phyloP scores from a whole-genome alignment of 2,888 invertebrate genomes.

The Folsomia manolachei region DNA sequence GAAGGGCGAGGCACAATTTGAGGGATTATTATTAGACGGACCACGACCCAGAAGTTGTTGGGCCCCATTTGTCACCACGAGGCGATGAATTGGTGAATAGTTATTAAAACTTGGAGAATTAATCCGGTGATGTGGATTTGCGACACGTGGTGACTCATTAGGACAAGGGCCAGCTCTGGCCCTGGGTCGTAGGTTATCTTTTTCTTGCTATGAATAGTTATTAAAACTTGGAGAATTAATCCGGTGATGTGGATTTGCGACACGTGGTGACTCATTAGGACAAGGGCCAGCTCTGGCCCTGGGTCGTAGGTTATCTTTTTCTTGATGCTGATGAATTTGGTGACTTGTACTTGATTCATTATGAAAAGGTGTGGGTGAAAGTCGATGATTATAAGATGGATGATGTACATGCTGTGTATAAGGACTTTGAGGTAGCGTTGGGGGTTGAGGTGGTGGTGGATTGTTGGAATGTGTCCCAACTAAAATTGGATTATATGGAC shows the following conservation, averaged over 20 bases:
- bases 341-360: not conserved
- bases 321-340: constrained; percentile 5
- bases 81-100: constrained; percentile 50
- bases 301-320: constrained; percentile 14
- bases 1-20: not conserved
- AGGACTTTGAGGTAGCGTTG: not conserved
- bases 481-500: not conserved
- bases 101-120: constrained; percentile 50
- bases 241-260: constrained; percentile 29
- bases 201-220: constrained; percentile 44
- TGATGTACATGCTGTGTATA: not conserved
- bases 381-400: not conserved
- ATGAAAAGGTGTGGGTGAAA: not conserved
- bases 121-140: constrained; percentile 34
- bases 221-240: constrained; percentile 50
- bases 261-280: constrained; percentile 32
- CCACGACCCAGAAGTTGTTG: constrained; percentile 36
- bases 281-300: constrained; percentile 10
- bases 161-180: constrained; percentile 18
- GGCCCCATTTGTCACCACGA: constrained; percentile 47
- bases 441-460: constrained; percentile 5
- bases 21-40: constrained; percentile 19
- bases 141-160: constrained; percentile 32
- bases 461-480: constrained; percentile 10
- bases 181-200: constrained; percentile 13